These are phyloP conservation scores for Caenorhabditis inopinata DNA, from an alignment of 1,140 invertebrate genomes.

Conservation along the genomic window DNA sequence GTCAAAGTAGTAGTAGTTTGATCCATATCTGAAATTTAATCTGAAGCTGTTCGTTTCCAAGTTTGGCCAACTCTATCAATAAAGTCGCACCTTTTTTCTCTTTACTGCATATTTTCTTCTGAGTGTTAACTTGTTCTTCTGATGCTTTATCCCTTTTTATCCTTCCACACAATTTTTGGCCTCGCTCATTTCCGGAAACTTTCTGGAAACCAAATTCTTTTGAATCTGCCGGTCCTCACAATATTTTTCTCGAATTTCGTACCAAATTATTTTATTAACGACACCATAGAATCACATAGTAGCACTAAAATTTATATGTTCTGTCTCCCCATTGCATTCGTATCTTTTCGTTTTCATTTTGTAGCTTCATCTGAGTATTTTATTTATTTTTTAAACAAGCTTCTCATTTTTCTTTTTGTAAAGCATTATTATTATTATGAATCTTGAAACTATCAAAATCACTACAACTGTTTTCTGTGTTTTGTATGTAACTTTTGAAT, in stretches of 20 bases:
- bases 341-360: not conserved
- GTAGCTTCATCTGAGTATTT: not conserved
- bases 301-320: not conserved
- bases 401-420: not conserved
- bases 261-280: not conserved
- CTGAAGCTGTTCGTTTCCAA: not conserved
- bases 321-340: not conserved
- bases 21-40: slow-evolving; percentile 1
- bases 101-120: not conserved
- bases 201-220: not conserved
- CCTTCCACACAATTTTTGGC: not conserved
- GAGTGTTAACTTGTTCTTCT: not conserved
- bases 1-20: not conserved
- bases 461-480: not conserved
- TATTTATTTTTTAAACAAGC: not conserved
- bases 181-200: not conserved
- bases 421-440: not conserved
- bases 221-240: not conserved
- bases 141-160: not conserved
- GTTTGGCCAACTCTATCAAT: not conserved
- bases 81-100: slow-evolving; percentile 9
- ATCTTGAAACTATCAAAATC: not conserved
- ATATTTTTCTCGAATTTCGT: not conserved
- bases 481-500: too few species aligned
- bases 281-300: not conserved